Percentiles rank a stretch among this genome's conserved stretches.
Evolutionary conservation across 2,113 vertebrate species (phyloP).

Genomic region (Odobenus rosmarus): DNA sequence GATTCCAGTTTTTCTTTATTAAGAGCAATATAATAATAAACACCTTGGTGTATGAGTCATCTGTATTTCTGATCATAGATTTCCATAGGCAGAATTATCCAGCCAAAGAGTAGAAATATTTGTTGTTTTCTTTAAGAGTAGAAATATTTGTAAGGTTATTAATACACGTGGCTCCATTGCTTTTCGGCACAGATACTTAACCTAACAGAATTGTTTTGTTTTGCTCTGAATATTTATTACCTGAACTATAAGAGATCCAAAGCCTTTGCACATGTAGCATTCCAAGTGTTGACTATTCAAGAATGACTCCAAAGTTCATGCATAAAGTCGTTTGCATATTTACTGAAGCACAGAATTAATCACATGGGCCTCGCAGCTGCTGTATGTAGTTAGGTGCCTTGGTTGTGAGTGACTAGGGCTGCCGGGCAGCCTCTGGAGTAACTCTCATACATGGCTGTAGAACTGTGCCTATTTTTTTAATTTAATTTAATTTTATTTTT

Average conservation of each 20-base stretch:
- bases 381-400: not conserved
- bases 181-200: constrained; percentile 17
- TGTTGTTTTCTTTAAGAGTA: not conserved
- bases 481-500: not conserved
- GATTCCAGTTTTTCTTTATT: not conserved
- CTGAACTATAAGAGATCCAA: not conserved
- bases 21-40: not conserved
- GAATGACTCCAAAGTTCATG: constrained; percentile 38
- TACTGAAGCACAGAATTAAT: constrained; percentile 24
- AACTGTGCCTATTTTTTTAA: not conserved
- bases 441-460: not conserved
- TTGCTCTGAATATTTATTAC: not conserved
- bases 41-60: not conserved
- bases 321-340: not conserved
- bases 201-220: not conserved
- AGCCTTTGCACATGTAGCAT: not conserved
- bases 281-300: constrained; percentile 31
- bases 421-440: not conserved
- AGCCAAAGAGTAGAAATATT: not conserved
- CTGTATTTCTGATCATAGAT: constrained; percentile 25
- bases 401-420: not conserved
- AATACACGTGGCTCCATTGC: not conserved
- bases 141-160: not conserved
- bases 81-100: not conserved
- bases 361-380: not conserved